Evolutionary conservation across 2,888 invertebrate genomes (phyloP).

Genomic region (Argynnis bischoffii): DNA sequence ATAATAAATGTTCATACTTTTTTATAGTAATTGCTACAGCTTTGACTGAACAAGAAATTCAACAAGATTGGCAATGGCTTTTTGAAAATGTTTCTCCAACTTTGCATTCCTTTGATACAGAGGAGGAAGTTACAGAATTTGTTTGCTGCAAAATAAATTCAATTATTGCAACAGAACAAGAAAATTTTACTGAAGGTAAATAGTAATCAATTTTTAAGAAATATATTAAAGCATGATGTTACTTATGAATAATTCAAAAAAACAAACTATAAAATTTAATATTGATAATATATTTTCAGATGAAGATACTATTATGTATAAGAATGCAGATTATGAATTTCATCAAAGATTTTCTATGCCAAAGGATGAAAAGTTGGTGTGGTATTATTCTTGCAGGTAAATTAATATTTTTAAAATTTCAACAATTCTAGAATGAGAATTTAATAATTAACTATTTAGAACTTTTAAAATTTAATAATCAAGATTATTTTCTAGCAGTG

Average conservation of each 20-base stretch:
- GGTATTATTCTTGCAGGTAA: conserved; percentile 96
- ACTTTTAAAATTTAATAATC: not conserved
- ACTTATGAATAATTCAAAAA: not conserved
- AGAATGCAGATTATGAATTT: conserved; percentile 91
- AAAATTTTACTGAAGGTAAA: conserved; percentile 80
- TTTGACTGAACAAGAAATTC: conserved; percentile 92
- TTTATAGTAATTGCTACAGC: conserved; percentile 93
- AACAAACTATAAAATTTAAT: too few relatives aligned
- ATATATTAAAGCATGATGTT: not conserved
- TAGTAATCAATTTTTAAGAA: conserved; percentile 3
- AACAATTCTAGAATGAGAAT: too few relatives aligned
- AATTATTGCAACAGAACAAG: conserved; percentile 90
- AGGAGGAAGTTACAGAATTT: conserved; percentile 97
- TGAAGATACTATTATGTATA: conserved; percentile 91
- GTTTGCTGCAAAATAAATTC: conserved; percentile 98
- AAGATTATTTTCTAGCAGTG: not conserved
- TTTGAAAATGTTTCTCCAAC: conserved; percentile 92
- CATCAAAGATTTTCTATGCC: conserved; percentile 94
- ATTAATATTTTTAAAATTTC: conserved; percentile 38
- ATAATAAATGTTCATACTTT: conserved; percentile 14
- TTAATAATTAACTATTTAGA: not conserved
- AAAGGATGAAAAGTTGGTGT: conserved; percentile 96
- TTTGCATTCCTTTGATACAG: conserved; percentile 94
- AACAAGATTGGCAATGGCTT: conserved; percentile 97
- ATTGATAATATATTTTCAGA: conserved; percentile 78